phyloP scores from a whole-genome alignment of 2,113 vertebrate genomes.

The Microtus oregoni region DNA sequence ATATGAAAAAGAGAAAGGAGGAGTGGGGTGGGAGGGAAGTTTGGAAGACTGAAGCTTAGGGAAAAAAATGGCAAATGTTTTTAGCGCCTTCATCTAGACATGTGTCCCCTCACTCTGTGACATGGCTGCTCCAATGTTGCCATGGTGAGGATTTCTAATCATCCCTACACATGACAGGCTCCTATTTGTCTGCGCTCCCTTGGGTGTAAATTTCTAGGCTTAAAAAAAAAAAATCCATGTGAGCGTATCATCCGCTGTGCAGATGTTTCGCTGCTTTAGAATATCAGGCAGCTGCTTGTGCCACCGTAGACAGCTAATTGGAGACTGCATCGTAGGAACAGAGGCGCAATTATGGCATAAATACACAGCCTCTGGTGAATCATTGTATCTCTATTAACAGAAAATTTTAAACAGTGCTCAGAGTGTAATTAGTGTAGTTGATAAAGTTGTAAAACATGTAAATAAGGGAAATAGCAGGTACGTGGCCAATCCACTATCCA shows the following conservation, averaged over 20 bases:
- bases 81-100: slow-evolving; percentile 93
- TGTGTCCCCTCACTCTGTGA: slow-evolving; percentile 94
- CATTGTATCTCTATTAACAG: slow-evolving; percentile 96
- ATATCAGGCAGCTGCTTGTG: slow-evolving; percentile 98
- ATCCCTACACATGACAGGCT: slow-evolving; percentile 95
- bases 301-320: slow-evolving; percentile 95
- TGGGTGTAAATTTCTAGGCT: slow-evolving; percentile 94
- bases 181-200: slow-evolving; percentile 93
- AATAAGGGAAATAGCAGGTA: slow-evolving; percentile 95
- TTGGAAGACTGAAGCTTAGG: slow-evolving; percentile 86
- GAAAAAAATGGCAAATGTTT: slow-evolving; percentile 89
- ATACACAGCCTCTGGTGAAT: slow-evolving; percentile 95
- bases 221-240: slow-evolving; percentile 92
- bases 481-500: slow-evolving; percentile 93
- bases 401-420: slow-evolving; percentile 96
- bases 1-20: slow-evolving; percentile 85
- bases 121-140: slow-evolving; percentile 97
- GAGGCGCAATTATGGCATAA: slow-evolving; percentile 94
- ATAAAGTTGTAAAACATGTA: slow-evolving; percentile 96
- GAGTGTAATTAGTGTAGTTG: slow-evolving; percentile 96
- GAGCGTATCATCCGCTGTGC: slow-evolving; percentile 95
- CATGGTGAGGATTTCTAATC: slow-evolving; percentile 97
- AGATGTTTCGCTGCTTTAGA: slow-evolving; percentile 97
- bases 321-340: slow-evolving; percentile 93
- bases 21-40: slow-evolving; percentile 85